These are phyloP conservation scores for Danaus melanippus DNA, from an alignment of 1,140 invertebrate species.

Conservation along the genomic window DNA sequence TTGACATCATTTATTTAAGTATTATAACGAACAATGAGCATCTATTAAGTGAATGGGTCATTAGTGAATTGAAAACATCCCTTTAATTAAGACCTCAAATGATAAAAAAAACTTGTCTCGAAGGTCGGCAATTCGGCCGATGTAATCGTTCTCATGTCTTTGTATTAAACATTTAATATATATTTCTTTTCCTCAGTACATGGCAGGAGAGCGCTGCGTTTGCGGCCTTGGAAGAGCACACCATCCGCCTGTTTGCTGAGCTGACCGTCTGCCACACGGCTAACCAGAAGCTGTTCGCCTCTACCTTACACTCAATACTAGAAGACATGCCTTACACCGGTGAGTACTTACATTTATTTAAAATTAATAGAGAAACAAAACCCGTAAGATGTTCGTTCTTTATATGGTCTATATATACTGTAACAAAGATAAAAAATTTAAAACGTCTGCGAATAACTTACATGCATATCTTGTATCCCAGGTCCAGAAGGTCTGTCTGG, in stretches of 20 bases:
- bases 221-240: slow-evolving; percentile 79
- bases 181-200: slow-evolving; percentile 42
- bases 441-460: too few relatives aligned
- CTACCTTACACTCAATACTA: slow-evolving; percentile 80
- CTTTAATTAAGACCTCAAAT: too few relatives aligned
- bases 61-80: too few relatives aligned
- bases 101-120: too few relatives aligned
- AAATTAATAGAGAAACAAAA: slow-evolving; percentile 2
- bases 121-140: too few relatives aligned
- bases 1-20: background rate
- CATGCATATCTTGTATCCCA: slow-evolving; percentile 4
- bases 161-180: background rate
- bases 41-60: too few relatives aligned
- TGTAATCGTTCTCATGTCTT: too few relatives aligned
- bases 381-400: too few relatives aligned
- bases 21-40: too few relatives aligned
- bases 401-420: too few relatives aligned
- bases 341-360: slow-evolving; percentile 18
- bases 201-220: slow-evolving; percentile 73
- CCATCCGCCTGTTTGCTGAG: slow-evolving; percentile 82
- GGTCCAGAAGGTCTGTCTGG: slow-evolving; percentile 78
- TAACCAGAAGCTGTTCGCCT: slow-evolving; percentile 88
- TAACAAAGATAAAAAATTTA: too few relatives aligned
- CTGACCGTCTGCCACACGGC: slow-evolving; percentile 87
- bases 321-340: slow-evolving; percentile 65